Conservation (phyloP, 2,888 invertebrate genomes). For the Lathronympha strigana region DNA sequence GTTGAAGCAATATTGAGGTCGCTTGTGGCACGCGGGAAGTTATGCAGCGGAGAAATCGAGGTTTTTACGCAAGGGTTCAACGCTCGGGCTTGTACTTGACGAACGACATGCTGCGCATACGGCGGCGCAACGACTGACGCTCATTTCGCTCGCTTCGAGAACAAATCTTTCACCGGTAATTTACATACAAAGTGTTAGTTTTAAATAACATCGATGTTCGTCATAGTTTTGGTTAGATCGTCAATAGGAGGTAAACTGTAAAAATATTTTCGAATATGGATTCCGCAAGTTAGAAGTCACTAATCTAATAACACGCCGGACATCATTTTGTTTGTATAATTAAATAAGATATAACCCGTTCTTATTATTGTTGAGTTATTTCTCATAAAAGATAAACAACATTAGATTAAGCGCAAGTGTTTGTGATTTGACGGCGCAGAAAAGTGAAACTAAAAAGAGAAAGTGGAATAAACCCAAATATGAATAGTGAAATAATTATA, state of each 20-base stretch:
- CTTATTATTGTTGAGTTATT: no score
- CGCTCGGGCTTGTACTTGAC: neutral
- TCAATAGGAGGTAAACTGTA: neutral
- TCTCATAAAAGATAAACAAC: no score
- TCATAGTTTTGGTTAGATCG: neutral
- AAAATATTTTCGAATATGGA: neutral
- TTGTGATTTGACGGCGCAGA: no score
- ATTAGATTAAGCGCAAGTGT: no score
- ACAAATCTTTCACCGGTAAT: neutral
- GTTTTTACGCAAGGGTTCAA: slow-evolving; percentile 3
- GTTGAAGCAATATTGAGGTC: neutral
- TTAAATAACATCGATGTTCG: slow-evolving; percentile 5
- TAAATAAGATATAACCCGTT: no score
- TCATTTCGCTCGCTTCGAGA: slow-evolving; percentile 13
- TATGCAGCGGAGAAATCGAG: slow-evolving; percentile 8
- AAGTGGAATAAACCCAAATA: no score
- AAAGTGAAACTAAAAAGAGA: no score
- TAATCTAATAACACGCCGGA: neutral
- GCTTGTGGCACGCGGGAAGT: neutral
- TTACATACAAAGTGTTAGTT: slow-evolving; percentile 7
- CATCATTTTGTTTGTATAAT: no score
- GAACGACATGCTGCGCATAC: slow-evolving; percentile 5
- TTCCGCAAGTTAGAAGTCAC: neutral
- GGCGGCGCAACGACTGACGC: slow-evolving; percentile 13
- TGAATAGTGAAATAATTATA: no score